phyloP scores from a whole-genome alignment of 2,888 invertebrate species.

The Ophion ellenae region DNA sequence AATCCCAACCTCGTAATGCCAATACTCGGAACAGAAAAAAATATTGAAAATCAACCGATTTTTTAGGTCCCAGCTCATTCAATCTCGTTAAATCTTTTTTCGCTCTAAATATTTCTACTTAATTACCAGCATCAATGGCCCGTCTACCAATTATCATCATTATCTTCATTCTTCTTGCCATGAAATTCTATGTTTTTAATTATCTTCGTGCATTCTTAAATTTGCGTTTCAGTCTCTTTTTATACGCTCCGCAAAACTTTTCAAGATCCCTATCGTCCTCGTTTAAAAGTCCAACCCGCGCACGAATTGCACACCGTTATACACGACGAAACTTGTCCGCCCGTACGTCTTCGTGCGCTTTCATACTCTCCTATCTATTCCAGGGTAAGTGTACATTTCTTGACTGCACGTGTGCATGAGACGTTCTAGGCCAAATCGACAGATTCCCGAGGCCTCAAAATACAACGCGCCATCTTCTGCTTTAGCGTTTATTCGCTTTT shows the following conservation, averaged over 20 bases:
- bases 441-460: neutral
- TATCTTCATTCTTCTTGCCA: neutral
- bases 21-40: too few relatives aligned
- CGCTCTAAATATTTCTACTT: too few relatives aligned
- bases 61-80: too few relatives aligned
- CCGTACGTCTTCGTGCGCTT: slow-evolving; percentile 40
- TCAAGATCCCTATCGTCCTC: slow-evolving; percentile 43
- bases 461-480: neutral
- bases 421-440: slow-evolving; percentile 5
- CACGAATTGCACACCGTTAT: slow-evolving; percentile 45
- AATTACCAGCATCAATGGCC: too few relatives aligned
- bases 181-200: neutral
- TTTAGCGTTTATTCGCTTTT: neutral
- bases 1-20: too few relatives aligned
- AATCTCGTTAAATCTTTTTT: too few relatives aligned
- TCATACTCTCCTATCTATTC: slow-evolving; percentile 53
- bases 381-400: slow-evolving; percentile 44
- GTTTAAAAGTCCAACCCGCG: slow-evolving; percentile 42
- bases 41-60: too few relatives aligned
- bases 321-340: slow-evolving; percentile 47
- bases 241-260: neutral
- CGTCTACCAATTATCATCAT: neutral
- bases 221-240: slow-evolving; percentile 11
- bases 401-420: slow-evolving; percentile 29
- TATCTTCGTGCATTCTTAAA: neutral